Base-by-base conservation (phyloP, 2,797 vertebrate genomes). In the Sciurus carolinensis region DNA sequence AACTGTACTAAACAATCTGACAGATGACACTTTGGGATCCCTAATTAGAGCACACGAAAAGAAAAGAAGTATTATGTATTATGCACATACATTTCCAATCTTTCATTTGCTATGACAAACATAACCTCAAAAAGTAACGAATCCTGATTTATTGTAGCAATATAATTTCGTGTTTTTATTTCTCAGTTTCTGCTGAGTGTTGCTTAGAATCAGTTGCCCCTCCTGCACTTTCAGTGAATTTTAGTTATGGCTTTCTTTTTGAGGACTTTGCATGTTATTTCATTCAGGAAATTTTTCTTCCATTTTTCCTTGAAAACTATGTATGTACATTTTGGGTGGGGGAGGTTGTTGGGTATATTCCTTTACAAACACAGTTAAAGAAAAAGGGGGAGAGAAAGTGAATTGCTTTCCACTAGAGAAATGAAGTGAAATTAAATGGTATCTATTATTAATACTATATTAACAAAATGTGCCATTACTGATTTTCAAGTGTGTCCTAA, bases 1-100 rank as follows among this genome's bases (percentile, higher is more conserved):
- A 87, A 76, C 36, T 77, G 2, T 82, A 69, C 95, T 91, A 96
- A 97, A 64, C n/a, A 85, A 67, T 88, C 39, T 87, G 22, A 77
- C 84, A 96, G 42, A 64, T 69, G 52, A 90, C 2, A 83, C 33
- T 1, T 94, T 5, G 0, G 33, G 77, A 57, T 85, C 50, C 39
- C 26, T 80, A 97, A 76, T 89, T 92, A 92, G 20, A 73, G 24
- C 24, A 72, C 26, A 26, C 72, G 17, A 57, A 4, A 54, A 81
- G 87, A 81, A 28, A 82, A 79, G 75, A 33, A 77, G 1, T 12
- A 69, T 64, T 12, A 52, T n/a, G 28, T 42, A 24, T 44, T 87
- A 85, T n/a, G 7, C 36, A 84, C 80, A 77, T 13, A 87, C 59
- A 91, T 87, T 88, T 92, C 71, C 18, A 86, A 0, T 79, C 44